Conservation (phyloP, 2,797 vertebrate species). For the Morus bassanus region DNA sequence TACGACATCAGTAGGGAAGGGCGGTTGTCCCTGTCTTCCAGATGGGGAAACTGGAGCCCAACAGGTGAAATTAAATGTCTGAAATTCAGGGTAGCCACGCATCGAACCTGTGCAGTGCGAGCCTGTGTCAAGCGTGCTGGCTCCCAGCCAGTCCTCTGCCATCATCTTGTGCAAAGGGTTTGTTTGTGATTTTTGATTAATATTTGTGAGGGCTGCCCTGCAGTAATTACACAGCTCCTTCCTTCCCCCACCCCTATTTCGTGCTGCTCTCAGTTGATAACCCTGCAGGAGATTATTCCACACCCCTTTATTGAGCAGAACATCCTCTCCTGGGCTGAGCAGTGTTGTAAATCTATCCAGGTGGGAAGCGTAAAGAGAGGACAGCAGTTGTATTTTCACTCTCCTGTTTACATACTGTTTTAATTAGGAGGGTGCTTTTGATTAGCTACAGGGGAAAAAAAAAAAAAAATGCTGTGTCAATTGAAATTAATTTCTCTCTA, state of each 20-base stretch:
- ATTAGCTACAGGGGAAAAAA: neutral
- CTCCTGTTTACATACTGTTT: neutral
- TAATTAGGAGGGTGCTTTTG: neutral
- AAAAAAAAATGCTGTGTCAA: neutral
- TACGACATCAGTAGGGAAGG: accelerated
- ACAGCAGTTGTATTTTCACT: neutral
- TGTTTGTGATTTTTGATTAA: neutral
- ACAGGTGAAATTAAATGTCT: neutral
- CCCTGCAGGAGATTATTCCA: neutral
- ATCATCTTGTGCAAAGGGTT: accelerated
- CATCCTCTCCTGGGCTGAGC: neutral
- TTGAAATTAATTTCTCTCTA: neutral
- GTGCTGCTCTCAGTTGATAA: neutral
- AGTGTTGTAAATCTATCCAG: neutral
- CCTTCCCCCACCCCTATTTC: neutral
- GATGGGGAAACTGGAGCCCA: neutral
- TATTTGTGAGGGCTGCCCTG: neutral
- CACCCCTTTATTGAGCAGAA: neutral
- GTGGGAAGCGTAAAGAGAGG: neutral
- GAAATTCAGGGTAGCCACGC: too few relatives aligned
- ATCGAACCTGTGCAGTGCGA: accelerated
- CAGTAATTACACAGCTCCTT: neutral
- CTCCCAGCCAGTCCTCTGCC: accelerated
- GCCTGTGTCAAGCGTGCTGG: accelerated
- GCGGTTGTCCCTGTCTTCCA: neutral